Percentiles rank a stretch among this genome's conserved stretches.
Evolutionary conservation across 2,888 invertebrate genomes (phyloP).

Genomic region (Cryptocheilus praepositus): DNA sequence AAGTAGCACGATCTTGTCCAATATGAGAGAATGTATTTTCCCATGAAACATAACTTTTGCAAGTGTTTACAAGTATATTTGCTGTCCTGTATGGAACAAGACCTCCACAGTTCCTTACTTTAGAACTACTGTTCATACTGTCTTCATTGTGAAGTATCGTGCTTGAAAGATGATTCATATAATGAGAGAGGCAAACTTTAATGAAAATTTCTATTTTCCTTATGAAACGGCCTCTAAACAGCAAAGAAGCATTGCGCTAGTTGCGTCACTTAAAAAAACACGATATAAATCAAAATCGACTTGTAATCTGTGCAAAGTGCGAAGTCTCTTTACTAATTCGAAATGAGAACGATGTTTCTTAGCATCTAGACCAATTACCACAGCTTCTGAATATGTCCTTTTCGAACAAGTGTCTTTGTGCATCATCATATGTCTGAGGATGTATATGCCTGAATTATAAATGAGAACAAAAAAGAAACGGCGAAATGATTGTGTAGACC

Average conservation of each 20-base stretch:
- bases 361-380: slow-evolving; percentile 52
- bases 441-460: slow-evolving; percentile 29
- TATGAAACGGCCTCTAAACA: slow-evolving; percentile 41
- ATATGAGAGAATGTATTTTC: slow-evolving; percentile 51
- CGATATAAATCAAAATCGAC: slow-evolving; percentile 49
- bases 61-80: slow-evolving; percentile 48
- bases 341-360: slow-evolving; percentile 40
- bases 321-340: slow-evolving; percentile 45
- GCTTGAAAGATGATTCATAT: slow-evolving; percentile 46
- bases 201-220: slow-evolving; percentile 56
- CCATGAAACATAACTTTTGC: slow-evolving; percentile 38
- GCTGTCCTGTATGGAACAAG: slow-evolving; percentile 42
- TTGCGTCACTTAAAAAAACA: slow-evolving; percentile 20
- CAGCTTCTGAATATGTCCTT: slow-evolving; percentile 46
- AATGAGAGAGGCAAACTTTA: slow-evolving; percentile 31
- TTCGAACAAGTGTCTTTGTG: slow-evolving; percentile 40
- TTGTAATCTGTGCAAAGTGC: slow-evolving; percentile 41
- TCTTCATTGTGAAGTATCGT: slow-evolving; percentile 51
- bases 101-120: slow-evolving; percentile 49
- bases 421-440: slow-evolving; percentile 37
- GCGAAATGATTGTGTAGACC: slow-evolving; percentile 19
- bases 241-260: slow-evolving; percentile 19
- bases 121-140: slow-evolving; percentile 47
- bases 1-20: slow-evolving; percentile 37
- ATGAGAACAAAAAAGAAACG: slow-evolving; percentile 23